Evolutionary conservation across 2,888 invertebrate genomes (phyloP), one percentile per base, ranked within the genome.

Genomic region (Eretmocerus hayati): DNA sequence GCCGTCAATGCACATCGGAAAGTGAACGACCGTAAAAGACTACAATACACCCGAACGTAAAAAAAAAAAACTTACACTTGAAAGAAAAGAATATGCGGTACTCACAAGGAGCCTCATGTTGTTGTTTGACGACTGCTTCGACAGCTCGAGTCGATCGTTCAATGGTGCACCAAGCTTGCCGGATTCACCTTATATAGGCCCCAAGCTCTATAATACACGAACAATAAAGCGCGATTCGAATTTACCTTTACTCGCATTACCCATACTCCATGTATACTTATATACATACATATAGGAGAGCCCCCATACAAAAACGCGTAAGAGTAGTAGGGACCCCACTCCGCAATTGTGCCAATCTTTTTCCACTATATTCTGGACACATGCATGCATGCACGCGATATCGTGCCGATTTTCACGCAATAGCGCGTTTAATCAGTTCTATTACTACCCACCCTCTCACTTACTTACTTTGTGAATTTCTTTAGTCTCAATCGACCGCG

Each of bases 31-130:
- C n/a, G n/a, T n/a, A n/a, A n/a, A n/a, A n/a, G n/a, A n/a, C n/a
- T n/a, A n/a, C n/a, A n/a, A n/a, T n/a, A n/a, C n/a, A n/a, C n/a
- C n/a, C 9, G 19, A 21, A 13, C 11, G 20, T 6, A 38, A 19
- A 21, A 8, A 20, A 2, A 36, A 21, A 11, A 15, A 38, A 13
- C 4, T n/a, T 8, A 38, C 9, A 21, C 9, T 4, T 4, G 19
- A 42, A 19, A 31, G 4, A 32, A 30, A 31, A 31, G 21, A 42
- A 15, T 9, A 26, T 38, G 37, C 15, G 33, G 32, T 58, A 63
- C 63, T 63, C 58, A 63, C 63, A 19, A 63, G 55, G 57, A 57
- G 54, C 56, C 54, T 61, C 62, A 62, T 63, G 60, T 55, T 62
- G n/a, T n/a, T n/a, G n/a, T n/a, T n/a, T n/a, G n/a, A n/a, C n/a